A percentile compares a stretch with the other conserved stretches of the same genome.
These are phyloP conservation scores for Marmota monax DNA, from an alignment of 2,113 vertebrate species.

Conservation along the genomic window DNA sequence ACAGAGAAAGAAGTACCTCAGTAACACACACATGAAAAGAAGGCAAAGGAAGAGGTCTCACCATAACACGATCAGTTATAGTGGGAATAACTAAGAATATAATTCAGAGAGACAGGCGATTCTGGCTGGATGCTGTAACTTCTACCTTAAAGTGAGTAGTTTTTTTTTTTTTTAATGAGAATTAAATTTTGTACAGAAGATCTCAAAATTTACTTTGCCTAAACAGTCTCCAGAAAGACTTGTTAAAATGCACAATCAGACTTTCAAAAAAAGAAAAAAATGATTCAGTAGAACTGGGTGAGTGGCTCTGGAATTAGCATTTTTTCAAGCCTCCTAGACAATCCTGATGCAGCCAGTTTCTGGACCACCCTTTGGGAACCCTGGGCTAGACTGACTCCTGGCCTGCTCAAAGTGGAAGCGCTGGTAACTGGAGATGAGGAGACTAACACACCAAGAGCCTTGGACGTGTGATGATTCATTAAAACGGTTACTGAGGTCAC, in stretches of 20 bases:
- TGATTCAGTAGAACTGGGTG: background rate
- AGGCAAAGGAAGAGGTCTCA: background rate
- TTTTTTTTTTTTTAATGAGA: background rate
- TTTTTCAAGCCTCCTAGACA: background rate
- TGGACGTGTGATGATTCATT: background rate
- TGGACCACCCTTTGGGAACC: background rate
- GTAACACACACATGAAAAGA: background rate
- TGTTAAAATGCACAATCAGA: background rate
- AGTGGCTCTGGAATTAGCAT: background rate
- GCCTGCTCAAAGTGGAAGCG: background rate
- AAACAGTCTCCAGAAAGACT: background rate
- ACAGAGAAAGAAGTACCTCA: background rate
- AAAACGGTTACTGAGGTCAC: background rate
- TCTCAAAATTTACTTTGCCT: background rate
- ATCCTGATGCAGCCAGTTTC: too few relatives aligned
- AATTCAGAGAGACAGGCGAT: background rate
- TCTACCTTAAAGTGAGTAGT: background rate
- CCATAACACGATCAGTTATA: background rate
- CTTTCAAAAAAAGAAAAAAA: too few relatives aligned
- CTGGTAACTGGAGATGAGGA: background rate
- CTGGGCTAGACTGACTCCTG: background rate
- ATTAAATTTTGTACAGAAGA: background rate
- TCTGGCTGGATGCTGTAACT: background rate
- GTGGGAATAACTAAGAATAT: background rate
- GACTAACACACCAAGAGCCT: background rate